phyloP scores from a whole-genome alignment of 2,113 vertebrate genomes.

The Zapornia atra region DNA sequence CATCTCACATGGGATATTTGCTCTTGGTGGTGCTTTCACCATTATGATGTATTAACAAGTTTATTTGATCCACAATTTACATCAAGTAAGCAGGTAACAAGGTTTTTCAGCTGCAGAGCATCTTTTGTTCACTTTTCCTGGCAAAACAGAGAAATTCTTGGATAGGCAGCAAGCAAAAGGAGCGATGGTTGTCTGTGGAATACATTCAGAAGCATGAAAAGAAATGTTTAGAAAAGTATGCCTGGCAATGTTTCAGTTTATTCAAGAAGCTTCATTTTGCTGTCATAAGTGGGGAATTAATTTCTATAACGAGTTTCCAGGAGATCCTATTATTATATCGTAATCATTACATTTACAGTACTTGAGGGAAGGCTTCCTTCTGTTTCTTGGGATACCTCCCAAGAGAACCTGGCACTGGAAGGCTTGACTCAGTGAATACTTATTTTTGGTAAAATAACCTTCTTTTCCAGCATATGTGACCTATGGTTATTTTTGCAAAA shows the following conservation, averaged over 20 bases:
- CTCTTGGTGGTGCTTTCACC: background rate
- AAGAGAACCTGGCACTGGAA: background rate
- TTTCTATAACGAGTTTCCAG: background rate
- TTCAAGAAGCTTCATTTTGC: background rate
- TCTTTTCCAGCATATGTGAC: background rate
- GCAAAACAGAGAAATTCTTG: background rate
- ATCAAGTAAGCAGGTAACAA: background rate
- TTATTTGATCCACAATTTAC: background rate
- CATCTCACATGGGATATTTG: background rate
- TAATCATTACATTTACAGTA: background rate
- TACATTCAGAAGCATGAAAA: background rate
- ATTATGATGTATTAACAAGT: background rate
- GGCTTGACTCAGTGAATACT: constrained; percentile 5
- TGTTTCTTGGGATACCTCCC: background rate
- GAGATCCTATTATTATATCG: background rate
- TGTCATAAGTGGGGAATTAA: background rate
- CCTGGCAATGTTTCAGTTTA: background rate
- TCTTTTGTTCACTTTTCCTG: background rate
- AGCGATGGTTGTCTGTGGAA: background rate
- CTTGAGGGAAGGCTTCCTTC: background rate
- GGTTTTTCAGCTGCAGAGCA: background rate
- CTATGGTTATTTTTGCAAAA: background rate
- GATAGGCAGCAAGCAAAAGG: background rate
- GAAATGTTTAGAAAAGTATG: background rate
- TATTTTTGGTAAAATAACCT: background rate